phyloP scores from a whole-genome alignment of 35 echinoderm and acorn worm genomes.

The Patiria miniata region DNA sequence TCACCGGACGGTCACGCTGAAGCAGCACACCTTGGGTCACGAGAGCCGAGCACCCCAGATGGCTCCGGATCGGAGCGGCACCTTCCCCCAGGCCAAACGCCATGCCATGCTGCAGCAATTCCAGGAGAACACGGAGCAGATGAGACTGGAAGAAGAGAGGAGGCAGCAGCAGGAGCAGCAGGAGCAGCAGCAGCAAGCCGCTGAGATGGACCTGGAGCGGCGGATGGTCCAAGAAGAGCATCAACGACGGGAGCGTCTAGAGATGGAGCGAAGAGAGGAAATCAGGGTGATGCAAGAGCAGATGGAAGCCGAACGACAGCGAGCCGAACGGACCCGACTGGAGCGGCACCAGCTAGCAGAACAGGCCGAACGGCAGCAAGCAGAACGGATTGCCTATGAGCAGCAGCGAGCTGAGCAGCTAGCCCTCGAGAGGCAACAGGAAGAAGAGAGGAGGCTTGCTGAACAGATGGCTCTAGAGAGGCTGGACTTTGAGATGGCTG shows the following conservation, averaged over 20 bases:
- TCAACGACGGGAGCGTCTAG: not conserved
- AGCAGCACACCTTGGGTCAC: not conserved
- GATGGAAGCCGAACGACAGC: not conserved
- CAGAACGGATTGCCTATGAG: conserved; percentile 5
- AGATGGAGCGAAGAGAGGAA: not conserved
- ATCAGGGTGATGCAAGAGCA: conserved; percentile 8
- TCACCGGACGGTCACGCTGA: conserved; percentile 4
- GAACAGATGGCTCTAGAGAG: not conserved
- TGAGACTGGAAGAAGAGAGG: not conserved
- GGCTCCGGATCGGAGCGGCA: not conserved
- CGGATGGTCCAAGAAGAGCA: conserved; percentile 7
- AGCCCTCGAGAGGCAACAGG: not conserved
- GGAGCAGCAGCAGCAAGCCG: not conserved
- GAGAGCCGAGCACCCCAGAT: not conserved
- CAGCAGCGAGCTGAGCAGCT: not conserved
- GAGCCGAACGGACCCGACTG: not conserved
- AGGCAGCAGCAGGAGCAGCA: not conserved
- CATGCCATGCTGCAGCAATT: conserved; percentile 15
- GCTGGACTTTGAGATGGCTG: not conserved
- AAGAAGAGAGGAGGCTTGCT: not conserved
- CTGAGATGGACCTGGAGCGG: not conserved
- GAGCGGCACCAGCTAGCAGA: conserved; percentile 3
- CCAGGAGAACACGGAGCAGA: conserved; percentile 25
- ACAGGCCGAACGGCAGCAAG: conserved; percentile 1
- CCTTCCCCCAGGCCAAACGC: conserved; percentile 16